Evolutionary conservation across 2,113 vertebrate species (phyloP), one percentile per base, ranked within the genome.

Genomic region (Stercorarius parasiticus): DNA sequence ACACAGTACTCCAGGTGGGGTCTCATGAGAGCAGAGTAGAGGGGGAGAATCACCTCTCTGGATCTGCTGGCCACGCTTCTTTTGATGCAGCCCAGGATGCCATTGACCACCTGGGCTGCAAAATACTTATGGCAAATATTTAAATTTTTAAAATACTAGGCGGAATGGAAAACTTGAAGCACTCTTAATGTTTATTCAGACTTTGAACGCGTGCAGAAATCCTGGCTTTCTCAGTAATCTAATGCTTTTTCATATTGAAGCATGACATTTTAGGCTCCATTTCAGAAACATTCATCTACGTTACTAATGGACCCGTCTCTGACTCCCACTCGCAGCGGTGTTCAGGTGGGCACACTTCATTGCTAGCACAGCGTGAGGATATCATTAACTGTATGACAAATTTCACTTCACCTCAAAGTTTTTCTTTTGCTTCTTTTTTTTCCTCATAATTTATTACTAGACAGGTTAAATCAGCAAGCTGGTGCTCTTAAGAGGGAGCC

Each of bases 241-340:
- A 32, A 40, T 76, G 65, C 59, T 85, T 89, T 95, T 65, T 88
- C 90, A 49, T 86, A 7, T 7, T 7, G 17, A 79, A 91, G 34
- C n/a, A 6, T 82, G 82, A 86, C 61, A 73, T 95, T 97, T 95
- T 19, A 74, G 64, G 96, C 90, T 95, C 79, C 70, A 45, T 96
- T 97, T 72, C 49, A 49, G 94, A 56, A 86, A 34, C 40, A 11
- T 49, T 56, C 20, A 15, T 81, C 81, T 42, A 42, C 36, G 5
- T 79, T 93, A 45, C 94, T 97, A 83, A 96, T 88, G 93, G 86
- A 65, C 56, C 70, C 5, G 3, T 82, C 79, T 82, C 86, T 38
- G 50, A 59, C 67, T 88, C 90, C 71, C 13, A 18, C 82, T 88
- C 4, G 19, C 34, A 32, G 90, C 36, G n/a, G 43, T 30, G 65